Percentiles rank a stretch among this genome's conserved stretches.
phyloP scores from a whole-genome alignment of 2,888 invertebrate genomes.

The Perizoma affinitatum region DNA sequence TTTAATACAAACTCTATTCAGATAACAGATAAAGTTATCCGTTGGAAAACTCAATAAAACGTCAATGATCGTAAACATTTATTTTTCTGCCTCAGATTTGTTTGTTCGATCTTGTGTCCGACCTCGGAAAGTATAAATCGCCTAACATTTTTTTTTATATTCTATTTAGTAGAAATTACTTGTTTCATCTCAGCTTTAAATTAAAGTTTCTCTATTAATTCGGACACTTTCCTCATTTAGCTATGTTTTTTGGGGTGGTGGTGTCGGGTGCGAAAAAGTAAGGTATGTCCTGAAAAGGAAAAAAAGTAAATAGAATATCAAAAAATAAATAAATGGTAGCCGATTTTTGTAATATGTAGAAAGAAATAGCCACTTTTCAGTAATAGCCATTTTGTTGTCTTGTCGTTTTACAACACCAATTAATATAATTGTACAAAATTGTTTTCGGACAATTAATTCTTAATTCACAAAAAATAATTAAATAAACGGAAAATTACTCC shows the following conservation, averaged over 20 bases:
- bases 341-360: too few relatives aligned
- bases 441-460: constrained; percentile 15
- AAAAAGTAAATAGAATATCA: neutral
- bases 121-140: neutral
- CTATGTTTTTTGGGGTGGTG: neutral
- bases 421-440: constrained; percentile 31
- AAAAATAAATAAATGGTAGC: neutral
- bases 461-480: neutral
- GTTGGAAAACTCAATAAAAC: constrained; percentile 31
- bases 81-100: constrained; percentile 13
- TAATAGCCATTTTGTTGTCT: constrained; percentile 4
- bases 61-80: constrained; percentile 30
- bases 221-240: neutral
- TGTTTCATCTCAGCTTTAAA: neutral
- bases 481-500: constrained; percentile 4
- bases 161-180: too few relatives aligned
- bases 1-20: neutral
- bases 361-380: neutral
- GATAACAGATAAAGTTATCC: constrained; percentile 19
- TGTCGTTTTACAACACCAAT: constrained; percentile 23
- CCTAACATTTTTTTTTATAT: too few relatives aligned
- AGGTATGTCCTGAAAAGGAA: neutral
- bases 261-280: too few relatives aligned
- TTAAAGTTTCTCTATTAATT: neutral
- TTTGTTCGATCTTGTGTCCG: constrained; percentile 2